Evolutionary conservation across 2,113 vertebrate genomes (phyloP), one percentile per base, ranked within the genome.

Genomic region (Urocynchramus pylzowi): DNA sequence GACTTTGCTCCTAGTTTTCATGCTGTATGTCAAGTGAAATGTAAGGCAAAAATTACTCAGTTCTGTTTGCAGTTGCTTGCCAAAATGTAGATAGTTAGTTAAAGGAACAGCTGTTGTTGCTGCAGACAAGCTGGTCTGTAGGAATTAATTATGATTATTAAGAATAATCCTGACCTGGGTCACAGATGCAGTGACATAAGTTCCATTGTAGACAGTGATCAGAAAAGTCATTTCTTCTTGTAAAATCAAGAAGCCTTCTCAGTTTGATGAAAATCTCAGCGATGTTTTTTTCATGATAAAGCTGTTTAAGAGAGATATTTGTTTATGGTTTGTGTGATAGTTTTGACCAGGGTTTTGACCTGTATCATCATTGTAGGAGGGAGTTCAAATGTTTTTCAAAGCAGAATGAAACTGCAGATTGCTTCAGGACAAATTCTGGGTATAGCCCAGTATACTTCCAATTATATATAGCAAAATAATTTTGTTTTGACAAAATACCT

Each of bases 121-220:
- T 96, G 67, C 90, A 89, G 91, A 94, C 94, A 97, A 97, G 68
- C 92, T 97, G 90, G 35, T 96, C 81, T 97, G 49, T 71, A 95
- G 84, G 97, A 97, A 97, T 98, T 98, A 97, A 97, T 96, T 97
- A 87, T 95, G 84, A 95, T 97, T 98, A 97, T 98, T 98, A 97
- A 96, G 82, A 97, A 96, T 96, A 98, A 95, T 92, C n/a, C 37
- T 96, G 91, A 94, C 91, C 84, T 63, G 14, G 70, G 75, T 96
- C 89, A 95, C 69, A 96, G 89, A 90, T 89, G 75, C 41, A 92
- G 33, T 88, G 61, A 83, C 56, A 79, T 68, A 79, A 94, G 47
- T 96, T 95, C 65, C 24, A 4, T 87, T 87, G 37, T 57, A 92
- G 61, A 81, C 12, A 84, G 92, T 91, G 84, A 97, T 96, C 80